Base-by-base conservation (phyloP, 2,113 vertebrate genomes). In the Hippocampus zosterae region DNA sequence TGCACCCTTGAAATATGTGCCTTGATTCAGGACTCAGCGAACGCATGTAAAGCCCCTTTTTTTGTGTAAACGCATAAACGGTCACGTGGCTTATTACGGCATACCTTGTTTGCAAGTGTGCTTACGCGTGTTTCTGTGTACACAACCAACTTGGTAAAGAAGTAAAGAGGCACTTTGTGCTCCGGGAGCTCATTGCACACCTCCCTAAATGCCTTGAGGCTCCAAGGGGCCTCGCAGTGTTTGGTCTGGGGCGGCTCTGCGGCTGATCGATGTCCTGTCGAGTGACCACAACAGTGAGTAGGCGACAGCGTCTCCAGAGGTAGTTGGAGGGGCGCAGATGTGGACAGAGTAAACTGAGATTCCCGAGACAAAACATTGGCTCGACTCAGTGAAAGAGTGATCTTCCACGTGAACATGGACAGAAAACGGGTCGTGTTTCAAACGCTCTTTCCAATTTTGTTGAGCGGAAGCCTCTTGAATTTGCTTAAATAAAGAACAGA, bases 181-280 rank as follows among this genome's bases (percentile, higher is more conserved):
- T 85, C 85, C 56, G 16, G 69, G 75, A 77, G 82, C 71, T 62
- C 40, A 2, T 70, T 40, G 74, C 48, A 84, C 81, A 81, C 81
- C 85, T 81, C 82, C 89, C 81, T 33, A 83, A 85, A 71, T 76
- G 23, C 79, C 80, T 76, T 67, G 21, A 71, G 82, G 81, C 86
- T 87, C 82, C 81, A 76, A 78, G 76, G 85, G 76, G 86, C 74
- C 73, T 81, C 53, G 66, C 74, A 71, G 65, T 84, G 75, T 91
- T 90, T 89, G 84, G 81, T 81, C 78, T 83, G 81, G 68, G 82
- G 82, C 69, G 52, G 69, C 79, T 88, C 82, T 71, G 65, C 16
- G 82, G 81, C 77, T 81, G 84, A 84, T 88, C 80, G 81, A 88
- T 76, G 86, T 90, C 87, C 91, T 90, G 79, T 75, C 81, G 44